Percentiles rank a stretch among this genome's conserved stretches.
phyloP scores from a whole-genome alignment of 2,888 invertebrate genomes.

The Hipparchia semele region DNA sequence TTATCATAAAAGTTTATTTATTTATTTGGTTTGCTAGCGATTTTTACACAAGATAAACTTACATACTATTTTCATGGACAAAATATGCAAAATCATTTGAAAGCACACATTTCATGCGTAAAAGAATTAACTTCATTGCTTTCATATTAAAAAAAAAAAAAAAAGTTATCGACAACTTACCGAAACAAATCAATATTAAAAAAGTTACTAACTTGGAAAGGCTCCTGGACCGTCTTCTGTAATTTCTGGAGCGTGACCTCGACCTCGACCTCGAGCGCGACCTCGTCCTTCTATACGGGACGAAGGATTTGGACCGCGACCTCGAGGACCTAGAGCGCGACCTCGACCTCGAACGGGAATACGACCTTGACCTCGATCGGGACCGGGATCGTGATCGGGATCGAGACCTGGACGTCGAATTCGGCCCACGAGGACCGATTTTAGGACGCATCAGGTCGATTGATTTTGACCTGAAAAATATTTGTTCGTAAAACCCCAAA shows the following conservation, averaged over 20 bases:
- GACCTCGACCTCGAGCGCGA: slow-evolving; percentile 47
- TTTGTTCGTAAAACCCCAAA: not conserved
- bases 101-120: too few relatives aligned
- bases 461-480: slow-evolving; percentile 48
- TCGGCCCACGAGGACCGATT: slow-evolving; percentile 60
- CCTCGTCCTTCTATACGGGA: slow-evolving; percentile 58
- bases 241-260: slow-evolving; percentile 56
- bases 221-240: slow-evolving; percentile 64
- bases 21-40: too few relatives aligned
- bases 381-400: slow-evolving; percentile 56
- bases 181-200: too few relatives aligned
- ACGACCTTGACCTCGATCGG: slow-evolving; percentile 50
- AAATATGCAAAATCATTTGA: too few relatives aligned
- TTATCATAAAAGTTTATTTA: too few relatives aligned
- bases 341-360: slow-evolving; percentile 50
- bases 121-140: too few relatives aligned
- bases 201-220: slow-evolving; percentile 65
- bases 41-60: too few relatives aligned
- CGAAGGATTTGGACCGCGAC: slow-evolving; percentile 63
- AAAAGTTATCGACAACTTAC: too few relatives aligned
- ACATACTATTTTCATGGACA: too few relatives aligned
- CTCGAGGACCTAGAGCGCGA: slow-evolving; percentile 58
- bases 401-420: slow-evolving; percentile 55
- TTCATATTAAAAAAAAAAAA: too few relatives aligned
- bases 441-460: slow-evolving; percentile 50